Evolutionary conservation across 1,140 invertebrate species (phyloP).

Genomic region (Helicoverpa zea): DNA sequence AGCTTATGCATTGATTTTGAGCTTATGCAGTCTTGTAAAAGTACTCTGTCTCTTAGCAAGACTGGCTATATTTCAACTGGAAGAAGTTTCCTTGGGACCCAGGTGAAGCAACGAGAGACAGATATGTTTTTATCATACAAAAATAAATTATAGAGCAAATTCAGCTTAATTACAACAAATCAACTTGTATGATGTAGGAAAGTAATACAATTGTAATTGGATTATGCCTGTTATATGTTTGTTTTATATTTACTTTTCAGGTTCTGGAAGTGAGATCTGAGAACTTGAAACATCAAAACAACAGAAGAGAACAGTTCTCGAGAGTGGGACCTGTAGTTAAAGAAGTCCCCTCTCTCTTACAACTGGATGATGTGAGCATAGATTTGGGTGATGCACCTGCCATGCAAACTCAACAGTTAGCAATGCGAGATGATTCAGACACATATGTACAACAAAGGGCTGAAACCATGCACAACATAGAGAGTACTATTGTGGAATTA

Average conservation of each 20-base stretch:
- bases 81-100: too few species aligned
- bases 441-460: constrained; percentile 96
- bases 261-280: constrained; percentile 95
- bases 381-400: constrained; percentile 89
- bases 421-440: constrained; percentile 95
- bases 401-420: constrained; percentile 88
- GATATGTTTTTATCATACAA: too few species aligned
- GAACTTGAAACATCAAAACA: constrained; percentile 98
- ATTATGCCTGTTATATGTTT: not conserved
- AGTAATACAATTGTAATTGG: not conserved
- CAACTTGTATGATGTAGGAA: constrained; percentile 22
- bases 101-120: too few species aligned
- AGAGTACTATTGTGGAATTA: constrained; percentile 99
- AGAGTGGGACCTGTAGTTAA: constrained; percentile 91
- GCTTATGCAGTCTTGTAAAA: too few species aligned
- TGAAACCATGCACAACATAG: constrained; percentile 99
- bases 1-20: too few species aligned
- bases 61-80: too few species aligned
- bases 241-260: constrained; percentile 54
- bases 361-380: constrained; percentile 93
- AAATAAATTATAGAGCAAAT: too few species aligned
- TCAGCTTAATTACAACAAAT: constrained; percentile 10
- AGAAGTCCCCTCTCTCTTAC: constrained; percentile 88
- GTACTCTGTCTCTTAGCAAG: too few species aligned
- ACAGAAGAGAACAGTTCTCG: constrained; percentile 97